A percentile compares a stretch with the other conserved stretches of the same genome.
Evolutionary conservation across 2,113 vertebrate genomes (phyloP).

Genomic region (Centropristis striata): DNA sequence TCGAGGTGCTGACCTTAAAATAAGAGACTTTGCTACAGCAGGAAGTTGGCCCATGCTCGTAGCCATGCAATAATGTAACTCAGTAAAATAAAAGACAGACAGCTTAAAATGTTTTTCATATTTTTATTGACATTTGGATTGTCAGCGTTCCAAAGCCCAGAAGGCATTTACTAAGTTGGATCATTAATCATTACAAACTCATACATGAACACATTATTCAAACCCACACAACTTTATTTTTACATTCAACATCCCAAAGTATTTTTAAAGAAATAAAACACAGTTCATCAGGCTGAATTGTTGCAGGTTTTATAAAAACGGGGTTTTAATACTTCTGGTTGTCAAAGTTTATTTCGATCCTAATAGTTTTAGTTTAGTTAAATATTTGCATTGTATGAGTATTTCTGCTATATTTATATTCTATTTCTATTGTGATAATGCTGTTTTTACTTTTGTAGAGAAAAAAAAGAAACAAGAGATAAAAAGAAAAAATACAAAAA

Average conservation of each 20-base stretch:
- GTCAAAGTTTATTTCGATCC: too few species aligned
- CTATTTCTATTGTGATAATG: too few species aligned
- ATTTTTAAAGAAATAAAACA: conserved; percentile 1
- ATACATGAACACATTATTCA: conserved; percentile 16
- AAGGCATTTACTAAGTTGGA: conserved; percentile 19
- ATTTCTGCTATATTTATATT: too few species aligned
- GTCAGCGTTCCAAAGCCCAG: conserved; percentile 29
- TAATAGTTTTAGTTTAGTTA: too few species aligned
- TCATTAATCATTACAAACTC: conserved; percentile 46
- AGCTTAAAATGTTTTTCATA: not conserved
- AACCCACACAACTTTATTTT: conserved; percentile 29
- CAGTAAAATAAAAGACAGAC: not conserved
- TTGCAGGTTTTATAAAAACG: not conserved
- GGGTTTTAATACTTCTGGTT: not conserved
- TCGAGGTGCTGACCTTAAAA: not conserved
- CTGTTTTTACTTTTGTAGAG: too few species aligned
- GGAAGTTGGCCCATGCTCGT: not conserved
- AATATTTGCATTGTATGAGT: too few species aligned
- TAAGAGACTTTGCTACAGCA: not conserved
- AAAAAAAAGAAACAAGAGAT: too few species aligned
- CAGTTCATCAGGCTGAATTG: not conserved
- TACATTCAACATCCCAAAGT: not conserved
- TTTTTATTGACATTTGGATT: conserved; percentile 49
- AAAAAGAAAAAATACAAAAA: too few species aligned
- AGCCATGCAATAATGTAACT: not conserved